A percentile compares a stretch with the other conserved stretches of the same genome.
Evolutionary conservation across 2,113 vertebrate species (phyloP).

Genomic region (Hassar affinis): DNA sequence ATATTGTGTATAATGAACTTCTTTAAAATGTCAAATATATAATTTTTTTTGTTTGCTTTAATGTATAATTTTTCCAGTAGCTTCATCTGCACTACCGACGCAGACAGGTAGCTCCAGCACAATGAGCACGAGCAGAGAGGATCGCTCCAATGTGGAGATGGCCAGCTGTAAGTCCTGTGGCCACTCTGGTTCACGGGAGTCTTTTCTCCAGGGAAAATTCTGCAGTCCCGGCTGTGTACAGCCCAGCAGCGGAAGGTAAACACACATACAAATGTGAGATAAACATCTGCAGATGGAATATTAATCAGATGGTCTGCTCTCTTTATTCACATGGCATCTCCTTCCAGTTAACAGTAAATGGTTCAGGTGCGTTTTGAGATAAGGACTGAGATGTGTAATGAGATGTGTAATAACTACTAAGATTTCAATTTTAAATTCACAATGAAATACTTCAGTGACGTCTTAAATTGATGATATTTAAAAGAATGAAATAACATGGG

Average conservation of each 20-base stretch:
- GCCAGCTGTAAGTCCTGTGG: conserved; percentile 70
- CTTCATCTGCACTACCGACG: conserved; percentile 58
- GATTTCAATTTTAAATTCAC: background rate
- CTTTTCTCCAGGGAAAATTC: conserved; percentile 76
- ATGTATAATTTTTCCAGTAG: conserved; percentile 39
- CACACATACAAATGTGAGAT: background rate
- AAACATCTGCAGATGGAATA: background rate
- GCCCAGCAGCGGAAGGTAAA: conserved; percentile 75
- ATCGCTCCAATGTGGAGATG: conserved; percentile 58
- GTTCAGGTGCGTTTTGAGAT: background rate
- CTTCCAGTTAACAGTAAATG: background rate
- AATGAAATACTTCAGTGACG: background rate
- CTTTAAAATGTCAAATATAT: background rate
- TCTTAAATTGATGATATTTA: background rate
- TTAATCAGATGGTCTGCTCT: background rate
- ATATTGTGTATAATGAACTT: too few species aligned
- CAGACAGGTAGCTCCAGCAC: conserved; percentile 47
- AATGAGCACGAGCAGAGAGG: conserved; percentile 23
- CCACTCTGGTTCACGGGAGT: conserved; percentile 64
- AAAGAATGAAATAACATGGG: background rate
- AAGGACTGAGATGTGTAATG: background rate
- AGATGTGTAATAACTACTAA: too few species aligned
- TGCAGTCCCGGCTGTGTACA: conserved; percentile 71
- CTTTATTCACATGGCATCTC: background rate
- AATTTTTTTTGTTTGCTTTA: background rate